These are phyloP conservation scores for Marasmarcha lunaedactyla DNA, from an alignment of 2,888 invertebrate species.

Conservation along the genomic window DNA sequence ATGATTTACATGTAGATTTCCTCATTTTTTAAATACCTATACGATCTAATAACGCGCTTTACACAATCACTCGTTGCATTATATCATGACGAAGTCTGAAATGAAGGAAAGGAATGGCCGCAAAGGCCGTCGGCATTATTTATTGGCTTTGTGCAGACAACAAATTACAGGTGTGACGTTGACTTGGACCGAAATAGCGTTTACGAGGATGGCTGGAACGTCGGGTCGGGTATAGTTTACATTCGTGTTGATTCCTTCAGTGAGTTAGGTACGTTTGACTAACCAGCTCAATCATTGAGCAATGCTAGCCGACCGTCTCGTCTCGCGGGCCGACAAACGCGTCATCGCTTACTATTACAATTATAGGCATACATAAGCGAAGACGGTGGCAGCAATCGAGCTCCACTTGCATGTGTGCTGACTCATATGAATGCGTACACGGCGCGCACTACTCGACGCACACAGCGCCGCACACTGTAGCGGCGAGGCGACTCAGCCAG, in stretches of 20 bases:
- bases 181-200: background rate
- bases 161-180: too few relatives aligned
- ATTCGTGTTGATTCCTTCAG: background rate
- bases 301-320: constrained; percentile 68
- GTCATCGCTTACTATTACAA: constrained; percentile 64
- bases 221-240: background rate
- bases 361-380: constrained; percentile 59
- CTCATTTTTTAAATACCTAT: too few relatives aligned
- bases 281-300: constrained; percentile 63
- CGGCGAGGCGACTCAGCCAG: constrained; percentile 59
- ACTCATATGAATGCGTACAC: constrained; percentile 30
- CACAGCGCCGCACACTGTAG: constrained; percentile 28
- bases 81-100: too few relatives aligned
- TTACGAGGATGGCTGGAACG: background rate
- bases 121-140: too few relatives aligned
- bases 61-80: too few relatives aligned
- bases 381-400: constrained; percentile 58
- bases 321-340: constrained; percentile 66
- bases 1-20: too few relatives aligned
- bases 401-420: constrained; percentile 45
- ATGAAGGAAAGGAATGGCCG: too few relatives aligned
- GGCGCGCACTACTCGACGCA: constrained; percentile 37
- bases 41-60: too few relatives aligned
- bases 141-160: too few relatives aligned
- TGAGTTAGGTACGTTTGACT: constrained; percentile 1